Base-by-base conservation (phyloP, 2,888 invertebrate species). In the Cacoxenus indagator region DNA sequence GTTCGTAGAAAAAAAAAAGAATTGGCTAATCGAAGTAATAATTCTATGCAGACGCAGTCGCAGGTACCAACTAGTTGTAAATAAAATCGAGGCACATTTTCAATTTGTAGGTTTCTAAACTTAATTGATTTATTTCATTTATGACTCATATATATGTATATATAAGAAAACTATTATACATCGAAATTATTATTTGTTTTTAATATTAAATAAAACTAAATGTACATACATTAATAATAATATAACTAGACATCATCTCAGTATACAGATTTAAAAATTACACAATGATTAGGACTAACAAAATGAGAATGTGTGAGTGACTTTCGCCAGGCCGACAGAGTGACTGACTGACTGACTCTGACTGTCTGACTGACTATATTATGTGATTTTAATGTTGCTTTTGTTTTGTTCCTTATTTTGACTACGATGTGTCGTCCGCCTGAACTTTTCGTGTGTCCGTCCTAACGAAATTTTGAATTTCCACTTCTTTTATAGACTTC, bases 161-260 rank as follows among this genome's bases (percentile, higher is more conserved):
- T 85, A 85, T 85, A 85, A 83, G 82, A 86, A 85, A 85, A 85
- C 85, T 85, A 86, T 85, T 81, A 81, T 85, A 85, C 85, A 85
- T 81, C 22, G 78, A 76, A 85, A 85, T 82, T 76, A 85, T 81
- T 71, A 45, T 45, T 24, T 43, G 31, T 43, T 62, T 43, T 43
- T 61, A 61, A 83, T 83, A 80, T 83, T 80, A 83, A 85, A 84
- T 85, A 84, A 77, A 84, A 85, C 84, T 84, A 85, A 85, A 83
- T 78, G 81, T 81, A 78, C 82, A 84, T 43, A 43, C 11, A n/a
- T 62, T 65, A 57, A 64, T 59, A 70, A 66, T 51, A 51, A 51
- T 67, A 78, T 83, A 80, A 75, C 83, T 83, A 83, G 80, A 80
- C 78, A 83, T 80, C 82, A 66, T 74, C 75, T 54, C 31, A 51